phyloP scores from a whole-genome alignment of 2,113 vertebrate species.

The Fregata magnificens region DNA sequence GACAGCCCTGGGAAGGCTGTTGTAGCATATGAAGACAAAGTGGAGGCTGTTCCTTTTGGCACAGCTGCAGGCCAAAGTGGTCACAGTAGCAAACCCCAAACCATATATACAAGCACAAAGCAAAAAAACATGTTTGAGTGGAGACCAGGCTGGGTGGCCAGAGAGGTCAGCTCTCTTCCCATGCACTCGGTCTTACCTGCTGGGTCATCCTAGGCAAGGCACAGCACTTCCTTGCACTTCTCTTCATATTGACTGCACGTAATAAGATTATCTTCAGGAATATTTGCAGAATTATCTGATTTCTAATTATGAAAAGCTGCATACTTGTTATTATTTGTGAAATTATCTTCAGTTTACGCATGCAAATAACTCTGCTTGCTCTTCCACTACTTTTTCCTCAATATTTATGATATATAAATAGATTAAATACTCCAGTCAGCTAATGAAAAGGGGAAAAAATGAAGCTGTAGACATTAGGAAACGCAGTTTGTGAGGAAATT shows the following conservation, averaged over 20 bases:
- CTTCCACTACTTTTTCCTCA: not conserved
- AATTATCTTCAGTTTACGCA: not conserved
- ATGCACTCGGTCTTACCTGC: not conserved
- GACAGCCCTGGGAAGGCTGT: not conserved
- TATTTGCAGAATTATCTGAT: not conserved
- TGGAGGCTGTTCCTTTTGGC: not conserved
- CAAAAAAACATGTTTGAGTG: not conserved
- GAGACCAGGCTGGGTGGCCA: not conserved
- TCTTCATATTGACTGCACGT: not conserved
- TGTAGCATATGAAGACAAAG: not conserved
- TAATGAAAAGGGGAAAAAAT: not conserved
- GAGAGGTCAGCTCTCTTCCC: not conserved
- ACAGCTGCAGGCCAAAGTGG: not conserved
- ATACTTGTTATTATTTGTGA: not conserved
- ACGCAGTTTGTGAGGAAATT: not conserved
- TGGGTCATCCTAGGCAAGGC: not conserved
- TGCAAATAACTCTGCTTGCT: not conserved
- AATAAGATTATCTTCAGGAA: not conserved
- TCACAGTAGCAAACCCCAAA: not conserved
- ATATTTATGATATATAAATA: not conserved
- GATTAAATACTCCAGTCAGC: not conserved
- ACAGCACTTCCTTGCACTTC: not conserved
- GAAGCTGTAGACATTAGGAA: not conserved
- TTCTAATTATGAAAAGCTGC: not conserved
- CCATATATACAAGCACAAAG: rapidly evolving